phyloP scores from a whole-genome alignment of 1,140 invertebrate species.

The Stegodyphus dumicola region DNA sequence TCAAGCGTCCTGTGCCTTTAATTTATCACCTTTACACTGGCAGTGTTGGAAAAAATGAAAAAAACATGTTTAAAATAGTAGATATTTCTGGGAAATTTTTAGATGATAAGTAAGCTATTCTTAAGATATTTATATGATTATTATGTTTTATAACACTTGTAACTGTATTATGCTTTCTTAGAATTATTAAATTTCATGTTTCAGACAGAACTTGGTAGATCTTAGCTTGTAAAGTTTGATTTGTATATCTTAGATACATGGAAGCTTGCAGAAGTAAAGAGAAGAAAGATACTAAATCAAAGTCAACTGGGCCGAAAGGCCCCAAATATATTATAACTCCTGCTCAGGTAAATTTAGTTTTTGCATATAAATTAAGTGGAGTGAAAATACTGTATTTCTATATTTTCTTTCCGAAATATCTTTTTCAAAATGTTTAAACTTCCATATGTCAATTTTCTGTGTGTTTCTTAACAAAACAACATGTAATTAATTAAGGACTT shows the following conservation, averaged over 20 bases:
- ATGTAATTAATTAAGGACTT: too few relatives aligned
- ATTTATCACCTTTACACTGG: slow-evolving; percentile 95
- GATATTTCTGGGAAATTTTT: slow-evolving; percentile 80
- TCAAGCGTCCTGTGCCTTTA: slow-evolving; percentile 93
- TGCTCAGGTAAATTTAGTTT: slow-evolving; percentile 18
- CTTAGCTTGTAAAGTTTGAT: too few relatives aligned
- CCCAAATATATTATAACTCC: slow-evolving; percentile 4
- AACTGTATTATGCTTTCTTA: too few relatives aligned
- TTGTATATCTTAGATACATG: slow-evolving; percentile 6
- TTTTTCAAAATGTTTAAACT: not conserved
- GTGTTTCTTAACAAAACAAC: too few relatives aligned
- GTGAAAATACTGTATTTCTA: not conserved
- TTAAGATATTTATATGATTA: not conserved
- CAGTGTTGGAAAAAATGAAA: slow-evolving; percentile 80
- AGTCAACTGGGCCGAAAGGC: slow-evolving; percentile 14
- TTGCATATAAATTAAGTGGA: too few relatives aligned
- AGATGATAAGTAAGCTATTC: slow-evolving; percentile 75
- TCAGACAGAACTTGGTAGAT: too few relatives aligned
- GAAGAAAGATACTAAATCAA: slow-evolving; percentile 7
- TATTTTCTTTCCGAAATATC: not conserved
- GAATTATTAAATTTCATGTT: too few relatives aligned
- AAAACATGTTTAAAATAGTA: slow-evolving; percentile 87
- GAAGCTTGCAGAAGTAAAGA: slow-evolving; percentile 16
- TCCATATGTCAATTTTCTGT: not conserved
- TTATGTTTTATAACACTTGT: not conserved